Evolutionary conservation across 2,888 invertebrate species (phyloP).

Genomic region (Yponomeuta sedellus): DNA sequence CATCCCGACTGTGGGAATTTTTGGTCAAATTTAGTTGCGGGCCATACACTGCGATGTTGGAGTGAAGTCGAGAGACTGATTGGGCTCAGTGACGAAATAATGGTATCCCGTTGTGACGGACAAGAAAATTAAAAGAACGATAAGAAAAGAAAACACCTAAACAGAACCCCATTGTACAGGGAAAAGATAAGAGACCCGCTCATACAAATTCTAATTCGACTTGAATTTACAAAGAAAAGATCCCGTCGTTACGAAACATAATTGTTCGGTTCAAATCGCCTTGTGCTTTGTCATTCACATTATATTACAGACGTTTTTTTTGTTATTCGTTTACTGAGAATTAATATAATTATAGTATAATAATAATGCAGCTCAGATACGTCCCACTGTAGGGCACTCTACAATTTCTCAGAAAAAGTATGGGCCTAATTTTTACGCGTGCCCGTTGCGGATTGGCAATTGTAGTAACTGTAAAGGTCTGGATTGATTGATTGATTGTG

Average conservation of each 20-base stretch:
- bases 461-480: no score
- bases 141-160: slow-evolving; percentile 52
- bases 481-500: no score
- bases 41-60: background rate
- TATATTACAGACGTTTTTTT: no score
- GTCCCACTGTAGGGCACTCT: no score
- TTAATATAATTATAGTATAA: no score
- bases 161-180: slow-evolving; percentile 36
- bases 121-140: slow-evolving; percentile 55
- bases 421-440: no score
- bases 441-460: no score
- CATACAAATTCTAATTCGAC: slow-evolving; percentile 47
- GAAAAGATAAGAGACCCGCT: slow-evolving; percentile 7
- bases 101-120: slow-evolving; percentile 32
- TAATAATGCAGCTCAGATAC: no score
- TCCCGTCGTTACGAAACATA: background rate
- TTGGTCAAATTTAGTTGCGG: no score
- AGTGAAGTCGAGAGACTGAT: background rate
- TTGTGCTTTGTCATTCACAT: background rate
- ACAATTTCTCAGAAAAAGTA: no score
- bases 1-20: no score
- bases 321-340: no score
- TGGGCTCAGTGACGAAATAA: background rate
- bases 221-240: slow-evolving; percentile 35
- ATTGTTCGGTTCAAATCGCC: background rate